Percentiles rank a stretch among this genome's conserved stretches.
Conservation (phyloP, 2,888 invertebrate species). For the Dryobotodes eremita region DNA sequence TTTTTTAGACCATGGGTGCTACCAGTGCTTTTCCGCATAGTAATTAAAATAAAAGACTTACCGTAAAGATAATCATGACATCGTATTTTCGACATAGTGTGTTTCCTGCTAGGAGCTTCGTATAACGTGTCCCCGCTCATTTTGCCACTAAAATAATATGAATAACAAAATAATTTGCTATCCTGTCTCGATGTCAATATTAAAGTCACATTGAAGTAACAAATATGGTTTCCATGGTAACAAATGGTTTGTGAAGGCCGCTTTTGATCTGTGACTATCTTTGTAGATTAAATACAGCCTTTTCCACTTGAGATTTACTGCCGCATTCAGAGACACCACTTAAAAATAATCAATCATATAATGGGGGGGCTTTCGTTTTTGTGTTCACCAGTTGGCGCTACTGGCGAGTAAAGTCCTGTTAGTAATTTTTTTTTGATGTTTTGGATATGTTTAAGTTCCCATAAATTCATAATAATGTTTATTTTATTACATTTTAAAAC, state of each 20-base stretch:
- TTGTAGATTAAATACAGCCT: neutral
- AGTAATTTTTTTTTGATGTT: too few species aligned
- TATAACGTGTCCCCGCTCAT: slow-evolving; percentile 80
- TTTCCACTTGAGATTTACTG: neutral
- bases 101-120: slow-evolving; percentile 69
- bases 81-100: slow-evolving; percentile 73
- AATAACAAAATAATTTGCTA: neutral
- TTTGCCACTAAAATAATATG: slow-evolving; percentile 23
- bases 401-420: too few species aligned
- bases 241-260: slow-evolving; percentile 6
- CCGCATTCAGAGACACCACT: neutral
- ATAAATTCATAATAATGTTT: too few species aligned
- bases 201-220: slow-evolving; percentile 27
- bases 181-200: neutral
- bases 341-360: neutral
- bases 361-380: too few species aligned
- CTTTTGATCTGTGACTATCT: slow-evolving; percentile 32
- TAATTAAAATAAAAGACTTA: slow-evolving; percentile 65
- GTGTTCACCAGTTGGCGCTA: too few species aligned
- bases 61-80: slow-evolving; percentile 87
- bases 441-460: too few species aligned
- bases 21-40: too few species aligned
- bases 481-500: too few species aligned
- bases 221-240: slow-evolving; percentile 22
- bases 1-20: too few species aligned